These are phyloP conservation scores for Ochlodes sylvanus DNA, from an alignment of 2,888 invertebrate genomes.

Conservation along the genomic window DNA sequence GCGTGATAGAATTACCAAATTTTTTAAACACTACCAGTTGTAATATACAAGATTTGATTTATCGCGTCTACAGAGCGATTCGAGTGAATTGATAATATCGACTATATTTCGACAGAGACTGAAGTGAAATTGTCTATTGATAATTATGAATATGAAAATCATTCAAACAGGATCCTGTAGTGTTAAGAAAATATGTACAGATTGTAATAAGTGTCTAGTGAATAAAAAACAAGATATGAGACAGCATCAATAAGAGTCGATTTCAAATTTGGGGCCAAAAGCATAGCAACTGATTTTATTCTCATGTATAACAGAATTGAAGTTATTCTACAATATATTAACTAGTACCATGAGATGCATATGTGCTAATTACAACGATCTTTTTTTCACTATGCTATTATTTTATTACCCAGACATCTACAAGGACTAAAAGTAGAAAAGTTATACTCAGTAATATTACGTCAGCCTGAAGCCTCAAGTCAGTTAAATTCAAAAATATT, in stretches of 20 bases:
- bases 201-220: constrained; percentile 48
- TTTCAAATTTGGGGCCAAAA: no score
- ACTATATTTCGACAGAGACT: constrained; percentile 9
- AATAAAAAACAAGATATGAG: constrained; percentile 59
- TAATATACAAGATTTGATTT: neutral
- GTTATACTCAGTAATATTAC: no score
- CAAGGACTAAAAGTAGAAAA: no score
- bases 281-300: no score
- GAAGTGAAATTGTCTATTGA: constrained; percentile 4
- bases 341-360: no score
- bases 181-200: constrained; percentile 40
- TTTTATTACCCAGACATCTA: no score
- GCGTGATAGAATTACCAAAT: constrained; percentile 48
- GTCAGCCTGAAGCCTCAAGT: no score
- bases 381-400: no score
- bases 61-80: neutral
- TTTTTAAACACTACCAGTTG: constrained; percentile 57
- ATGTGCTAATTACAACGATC: no score
- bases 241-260: constrained; percentile 41
- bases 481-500: no score
- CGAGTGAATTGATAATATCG: neutral
- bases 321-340: no score
- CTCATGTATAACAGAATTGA: no score
- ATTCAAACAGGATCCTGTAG: constrained; percentile 12
- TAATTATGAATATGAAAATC: constrained; percentile 8